phyloP scores from a whole-genome alignment of 1,140 invertebrate species.

The Hypsibius dujardini region DNA sequence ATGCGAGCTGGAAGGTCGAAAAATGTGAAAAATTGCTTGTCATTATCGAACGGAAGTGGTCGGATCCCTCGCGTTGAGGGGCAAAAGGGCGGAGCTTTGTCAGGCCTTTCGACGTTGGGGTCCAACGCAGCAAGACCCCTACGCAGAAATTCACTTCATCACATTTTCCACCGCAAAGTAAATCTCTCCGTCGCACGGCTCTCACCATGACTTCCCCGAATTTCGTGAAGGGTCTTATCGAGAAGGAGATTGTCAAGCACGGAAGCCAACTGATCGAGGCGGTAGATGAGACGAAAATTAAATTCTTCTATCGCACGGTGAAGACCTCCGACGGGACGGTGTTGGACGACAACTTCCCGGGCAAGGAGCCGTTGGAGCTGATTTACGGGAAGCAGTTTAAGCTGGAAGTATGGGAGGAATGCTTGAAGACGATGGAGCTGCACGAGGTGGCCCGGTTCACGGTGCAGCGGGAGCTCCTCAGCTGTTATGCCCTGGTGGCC shows the following conservation, averaged over 20 bases:
- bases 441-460: slow-evolving; percentile 70
- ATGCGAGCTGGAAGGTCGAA: no score
- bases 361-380: slow-evolving; percentile 69
- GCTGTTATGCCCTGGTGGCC: slow-evolving; percentile 68
- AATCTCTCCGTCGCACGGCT: no score
- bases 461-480: slow-evolving; percentile 47
- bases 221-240: background rate
- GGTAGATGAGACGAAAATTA: background rate
- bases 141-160: no score
- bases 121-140: no score
- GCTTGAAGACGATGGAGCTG: slow-evolving; percentile 71
- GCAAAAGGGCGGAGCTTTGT: no score
- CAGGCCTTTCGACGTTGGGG: no score
- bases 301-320: background rate
- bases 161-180: no score
- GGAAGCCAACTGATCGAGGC: background rate
- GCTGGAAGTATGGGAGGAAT: slow-evolving; percentile 80
- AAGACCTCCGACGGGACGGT: slow-evolving; percentile 38
- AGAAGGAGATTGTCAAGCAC: background rate
- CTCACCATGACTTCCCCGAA: no score
- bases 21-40: no score
- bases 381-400: slow-evolving; percentile 90
- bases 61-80: no score
- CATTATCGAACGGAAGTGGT: no score
- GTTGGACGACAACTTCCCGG: slow-evolving; percentile 67